phyloP scores from a whole-genome alignment of 2,888 invertebrate genomes.

The Machimus rusticus region DNA sequence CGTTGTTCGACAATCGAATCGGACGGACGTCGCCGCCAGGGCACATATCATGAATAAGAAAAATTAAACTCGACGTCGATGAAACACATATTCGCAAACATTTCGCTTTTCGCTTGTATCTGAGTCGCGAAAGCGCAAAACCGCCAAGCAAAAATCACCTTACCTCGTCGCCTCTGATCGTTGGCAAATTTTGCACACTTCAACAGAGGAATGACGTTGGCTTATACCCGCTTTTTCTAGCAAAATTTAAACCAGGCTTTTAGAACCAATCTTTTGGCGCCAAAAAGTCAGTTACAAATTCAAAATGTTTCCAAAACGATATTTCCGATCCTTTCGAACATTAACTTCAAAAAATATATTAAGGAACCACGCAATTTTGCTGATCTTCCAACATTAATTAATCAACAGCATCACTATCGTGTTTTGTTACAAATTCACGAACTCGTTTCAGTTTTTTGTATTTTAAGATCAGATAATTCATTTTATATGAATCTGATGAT shows the following conservation, averaged over 20 bases:
- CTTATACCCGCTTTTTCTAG: background rate
- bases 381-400: background rate
- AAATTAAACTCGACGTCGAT: background rate
- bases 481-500: background rate
- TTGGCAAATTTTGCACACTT: background rate
- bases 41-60: background rate
- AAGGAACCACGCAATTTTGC: background rate
- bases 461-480: background rate
- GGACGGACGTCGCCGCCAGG: background rate
- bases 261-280: background rate
- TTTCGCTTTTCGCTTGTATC: background rate
- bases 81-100: background rate
- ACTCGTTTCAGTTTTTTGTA: background rate
- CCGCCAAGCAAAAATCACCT: background rate
- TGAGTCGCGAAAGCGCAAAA: background rate
- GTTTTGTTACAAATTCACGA: background rate
- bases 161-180: background rate
- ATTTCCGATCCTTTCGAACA: background rate
- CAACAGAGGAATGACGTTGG: background rate
- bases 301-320: background rate
- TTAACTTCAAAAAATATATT: background rate
- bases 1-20: background rate
- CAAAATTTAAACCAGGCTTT: background rate
- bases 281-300: background rate
- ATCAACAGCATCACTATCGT: background rate